Conservation (phyloP, 2,113 vertebrate genomes). For the Hemichromis elongatus region DNA sequence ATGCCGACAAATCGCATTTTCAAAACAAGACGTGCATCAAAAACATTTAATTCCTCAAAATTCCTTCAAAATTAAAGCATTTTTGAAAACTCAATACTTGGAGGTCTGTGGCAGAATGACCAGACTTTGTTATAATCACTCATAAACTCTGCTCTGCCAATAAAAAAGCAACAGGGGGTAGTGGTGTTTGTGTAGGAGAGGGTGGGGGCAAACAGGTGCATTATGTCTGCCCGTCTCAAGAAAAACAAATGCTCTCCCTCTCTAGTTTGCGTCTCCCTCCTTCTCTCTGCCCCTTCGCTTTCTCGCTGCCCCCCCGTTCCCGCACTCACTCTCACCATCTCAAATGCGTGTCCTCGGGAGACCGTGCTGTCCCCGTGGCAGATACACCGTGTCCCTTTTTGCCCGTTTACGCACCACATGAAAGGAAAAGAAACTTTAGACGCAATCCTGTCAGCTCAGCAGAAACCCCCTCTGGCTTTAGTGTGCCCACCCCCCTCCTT, state of each 20-base stretch:
- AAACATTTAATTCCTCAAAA: background rate
- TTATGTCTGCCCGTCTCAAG: background rate
- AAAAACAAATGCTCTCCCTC: slow-evolving; percentile 33
- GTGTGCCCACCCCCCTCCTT: background rate
- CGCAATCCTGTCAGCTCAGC: background rate
- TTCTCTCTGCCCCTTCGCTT: background rate
- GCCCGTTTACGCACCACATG: background rate
- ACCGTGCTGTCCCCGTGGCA: background rate
- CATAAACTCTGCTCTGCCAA: slow-evolving; percentile 8
- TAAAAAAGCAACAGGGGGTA: background rate
- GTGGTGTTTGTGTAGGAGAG: background rate
- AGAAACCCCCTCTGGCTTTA: background rate
- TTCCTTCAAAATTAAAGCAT: background rate
- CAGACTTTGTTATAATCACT: background rate
- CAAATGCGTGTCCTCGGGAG: background rate
- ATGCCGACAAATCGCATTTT: background rate
- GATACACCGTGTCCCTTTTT: background rate
- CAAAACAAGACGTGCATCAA: background rate
- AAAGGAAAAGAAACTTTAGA: background rate
- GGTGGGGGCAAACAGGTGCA: slow-evolving; percentile 38
- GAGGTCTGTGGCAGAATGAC: background rate
- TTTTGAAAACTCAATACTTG: background rate
- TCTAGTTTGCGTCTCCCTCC: background rate
- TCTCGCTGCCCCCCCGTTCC: background rate
- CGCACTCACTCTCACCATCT: background rate